Conservation (phyloP, 1,140 invertebrate genomes). For the Odontomachus brunneus region DNA sequence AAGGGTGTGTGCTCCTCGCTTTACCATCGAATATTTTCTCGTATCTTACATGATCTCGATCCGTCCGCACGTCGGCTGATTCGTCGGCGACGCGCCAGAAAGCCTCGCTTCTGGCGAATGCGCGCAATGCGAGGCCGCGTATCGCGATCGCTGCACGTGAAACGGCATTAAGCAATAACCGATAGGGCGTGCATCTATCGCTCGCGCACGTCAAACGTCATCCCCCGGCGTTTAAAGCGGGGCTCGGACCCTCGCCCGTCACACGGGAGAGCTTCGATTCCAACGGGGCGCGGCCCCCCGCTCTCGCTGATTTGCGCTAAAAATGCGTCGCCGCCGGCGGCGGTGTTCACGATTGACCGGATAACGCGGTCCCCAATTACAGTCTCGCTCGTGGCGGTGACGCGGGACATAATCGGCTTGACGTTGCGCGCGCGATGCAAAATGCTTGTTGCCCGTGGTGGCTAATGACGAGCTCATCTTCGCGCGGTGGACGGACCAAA, state of each 20-base stretch:
- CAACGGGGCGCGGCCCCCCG: neutral
- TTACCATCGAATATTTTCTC: too few species aligned
- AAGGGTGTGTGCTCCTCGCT: too few species aligned
- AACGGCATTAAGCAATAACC: conserved; percentile 74
- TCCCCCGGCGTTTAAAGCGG: conserved; percentile 31
- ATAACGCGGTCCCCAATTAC: conserved; percentile 77
- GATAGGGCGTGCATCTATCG: conserved; percentile 64
- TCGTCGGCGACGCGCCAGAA: neutral
- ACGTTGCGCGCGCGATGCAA: conserved; percentile 46
- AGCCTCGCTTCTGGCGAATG: conserved; percentile 36
- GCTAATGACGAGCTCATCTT: conserved; percentile 51
- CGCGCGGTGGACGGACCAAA: neutral
- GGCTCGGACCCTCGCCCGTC: conserved; percentile 31
- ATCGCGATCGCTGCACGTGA: conserved; percentile 57
- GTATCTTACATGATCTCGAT: too few species aligned
- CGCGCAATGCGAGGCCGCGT: conserved; percentile 41
- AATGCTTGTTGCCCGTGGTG: conserved; percentile 12
- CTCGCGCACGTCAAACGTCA: conserved; percentile 68
- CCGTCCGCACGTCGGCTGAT: neutral
- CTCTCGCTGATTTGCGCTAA: conserved; percentile 70
- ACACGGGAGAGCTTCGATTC: conserved; percentile 27
- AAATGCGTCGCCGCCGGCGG: conserved; percentile 63
- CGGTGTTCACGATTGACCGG: conserved; percentile 77
- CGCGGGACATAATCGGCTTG: conserved; percentile 66
- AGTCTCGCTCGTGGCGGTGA: conserved; percentile 64